Conservation (phyloP, 2,797 vertebrate species). For the Coregonus sp. region DNA sequence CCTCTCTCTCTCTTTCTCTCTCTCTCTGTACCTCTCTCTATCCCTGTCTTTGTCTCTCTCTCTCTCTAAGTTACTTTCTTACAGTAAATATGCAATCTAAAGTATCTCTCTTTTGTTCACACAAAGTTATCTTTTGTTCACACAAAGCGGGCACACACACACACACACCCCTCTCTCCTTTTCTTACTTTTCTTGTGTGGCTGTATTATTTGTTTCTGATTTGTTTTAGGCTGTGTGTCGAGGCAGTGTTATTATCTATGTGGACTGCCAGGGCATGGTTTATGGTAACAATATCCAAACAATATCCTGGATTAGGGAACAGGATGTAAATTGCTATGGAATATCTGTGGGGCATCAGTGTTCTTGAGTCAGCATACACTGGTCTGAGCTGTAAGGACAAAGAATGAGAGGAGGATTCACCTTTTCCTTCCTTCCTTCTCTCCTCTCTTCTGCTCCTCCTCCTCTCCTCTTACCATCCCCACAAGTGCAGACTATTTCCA, state of each 20-base stretch:
- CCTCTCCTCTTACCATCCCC: too few relatives aligned
- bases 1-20: not conserved
- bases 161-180: constrained; percentile 1
- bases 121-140: too few relatives aligned
- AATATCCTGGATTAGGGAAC: not conserved
- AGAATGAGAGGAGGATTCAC: not conserved
- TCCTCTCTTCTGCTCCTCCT: not conserved
- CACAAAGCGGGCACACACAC: not conserved
- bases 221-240: not conserved
- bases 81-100: too few relatives aligned
- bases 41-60: too few relatives aligned
- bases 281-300: not conserved
- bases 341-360: not conserved
- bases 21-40: not conserved
- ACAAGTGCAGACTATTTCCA: constrained; percentile 37
- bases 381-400: not conserved
- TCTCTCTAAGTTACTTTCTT: too few relatives aligned
- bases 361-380: not conserved
- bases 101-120: too few relatives aligned
- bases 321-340: constrained; percentile 8
- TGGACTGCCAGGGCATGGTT: not conserved
- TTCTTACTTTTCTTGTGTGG: not conserved
- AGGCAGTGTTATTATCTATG: not conserved
- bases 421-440: not conserved
- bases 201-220: not conserved